These are phyloP conservation scores for Pollimyrus isidori DNA, from an alignment of 2,113 vertebrate species.

Conservation along the genomic window DNA sequence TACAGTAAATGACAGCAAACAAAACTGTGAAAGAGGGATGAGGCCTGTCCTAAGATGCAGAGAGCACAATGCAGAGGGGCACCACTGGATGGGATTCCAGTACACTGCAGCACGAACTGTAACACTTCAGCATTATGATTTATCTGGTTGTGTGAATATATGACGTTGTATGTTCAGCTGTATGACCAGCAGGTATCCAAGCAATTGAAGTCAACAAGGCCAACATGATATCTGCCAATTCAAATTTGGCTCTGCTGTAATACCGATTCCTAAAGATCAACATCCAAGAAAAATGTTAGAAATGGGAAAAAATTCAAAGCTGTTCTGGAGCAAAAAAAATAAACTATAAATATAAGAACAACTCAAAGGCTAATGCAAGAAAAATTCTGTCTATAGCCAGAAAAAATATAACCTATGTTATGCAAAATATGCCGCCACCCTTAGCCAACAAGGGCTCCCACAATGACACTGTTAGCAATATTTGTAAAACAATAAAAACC, in stretches of 20 bases:
- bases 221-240: not conserved
- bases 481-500: not conserved
- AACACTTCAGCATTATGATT: not conserved
- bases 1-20: not conserved
- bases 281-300: not conserved
- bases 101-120: not conserved
- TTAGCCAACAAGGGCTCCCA: not conserved
- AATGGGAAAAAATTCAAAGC: not conserved
- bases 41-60: not conserved
- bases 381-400: not conserved
- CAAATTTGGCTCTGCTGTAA: not conserved
- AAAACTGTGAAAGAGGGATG: not conserved
- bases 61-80: not conserved
- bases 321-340: not conserved
- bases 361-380: not conserved
- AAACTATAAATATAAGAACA: not conserved
- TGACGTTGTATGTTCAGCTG: not conserved
- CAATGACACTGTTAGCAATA: not conserved
- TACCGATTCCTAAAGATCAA: not conserved
- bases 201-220: not conserved
- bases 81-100: not conserved
- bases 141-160: not conserved
- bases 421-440: not conserved
- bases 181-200: not conserved
- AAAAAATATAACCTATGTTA: not conserved